A percentile compares a stretch with the other conserved stretches of the same genome.
These are phyloP conservation scores for Platycheirus albimanus DNA, from an alignment of 2,888 invertebrate genomes.

Conservation along the genomic window DNA sequence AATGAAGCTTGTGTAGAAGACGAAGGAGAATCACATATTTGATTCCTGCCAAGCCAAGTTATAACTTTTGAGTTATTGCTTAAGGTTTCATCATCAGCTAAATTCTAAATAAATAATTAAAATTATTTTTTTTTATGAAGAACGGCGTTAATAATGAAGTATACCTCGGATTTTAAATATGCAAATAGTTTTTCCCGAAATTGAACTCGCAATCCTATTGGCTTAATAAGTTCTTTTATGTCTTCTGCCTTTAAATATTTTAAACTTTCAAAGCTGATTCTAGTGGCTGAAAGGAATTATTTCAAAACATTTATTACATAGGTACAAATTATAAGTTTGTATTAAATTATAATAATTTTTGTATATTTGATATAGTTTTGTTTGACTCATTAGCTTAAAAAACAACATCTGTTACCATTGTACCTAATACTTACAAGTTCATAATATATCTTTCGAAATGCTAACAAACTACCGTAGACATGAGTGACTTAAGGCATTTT, in stretches of 20 bases:
- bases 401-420: too few species aligned
- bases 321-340: too few species aligned
- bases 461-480: too few species aligned
- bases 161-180: constrained; percentile 3
- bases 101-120: constrained; percentile 5
- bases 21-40: neutral
- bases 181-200: neutral
- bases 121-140: too few species aligned
- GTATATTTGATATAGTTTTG: too few species aligned
- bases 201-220: neutral
- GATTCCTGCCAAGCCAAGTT: neutral
- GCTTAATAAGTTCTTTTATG: constrained; percentile 10
- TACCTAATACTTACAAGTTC: too few species aligned
- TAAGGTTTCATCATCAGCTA: neutral
- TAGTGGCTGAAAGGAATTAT: neutral
- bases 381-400: too few species aligned
- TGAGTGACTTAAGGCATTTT: too few species aligned
- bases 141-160: neutral
- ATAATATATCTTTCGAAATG: too few species aligned
- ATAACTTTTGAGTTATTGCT: constrained; percentile 9
- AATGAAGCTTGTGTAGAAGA: neutral
- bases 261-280: neutral
- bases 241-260: neutral
- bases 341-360: too few species aligned
- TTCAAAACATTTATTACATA: neutral